Base-by-base conservation (phyloP, 2,797 vertebrate genomes). In the Leuciscus waleckii region DNA sequence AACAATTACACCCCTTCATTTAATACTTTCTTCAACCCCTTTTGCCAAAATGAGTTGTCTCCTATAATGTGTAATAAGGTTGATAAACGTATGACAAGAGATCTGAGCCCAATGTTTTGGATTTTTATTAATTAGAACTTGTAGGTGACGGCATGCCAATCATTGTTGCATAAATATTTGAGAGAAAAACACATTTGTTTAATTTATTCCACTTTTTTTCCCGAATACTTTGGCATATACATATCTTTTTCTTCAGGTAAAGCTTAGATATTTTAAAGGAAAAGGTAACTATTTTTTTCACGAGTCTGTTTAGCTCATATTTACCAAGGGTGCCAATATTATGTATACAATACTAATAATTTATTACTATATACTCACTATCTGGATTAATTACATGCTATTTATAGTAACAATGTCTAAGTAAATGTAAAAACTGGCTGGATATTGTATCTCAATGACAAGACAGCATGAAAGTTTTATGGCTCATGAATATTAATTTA, bases 401-500 rank as follows among this genome's bases (percentile, higher is more conserved):
- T 54, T 54, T 61, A 61, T 16, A 61, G 14, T 41, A 41, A 61
- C 16, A 39, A 16, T 41, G 35, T 56, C 11, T 8, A n/a, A 61
- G 8, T 26, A 61, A 58, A 77, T n/a, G 21, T 39, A 58, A 39
- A 37, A 37, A 16, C 35, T 58, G 2, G 14, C 75, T 61, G 2
- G 23, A 41, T 77, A 77, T 58, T 39, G 21, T 5, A 77, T 78
- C 23, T 39, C 75, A 78, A 61, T 78, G 35, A 26, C 7, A 61
- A 41, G 32, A 17, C 35, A 77, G 35, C 54, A 19, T 61, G 54
- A 17, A 39, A 39, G 16, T 39, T 1, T 26, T 26, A 77, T 77
- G 35, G 14, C 23, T 78, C 37, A 61, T 78, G 37, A 78, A 58
- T 78, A 78, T 78, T 41, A 11, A 61, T 78, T 19, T 76, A 5